A percentile compares a stretch with the other conserved stretches of the same genome.
These are phyloP conservation scores for Diprion similis DNA, from an alignment of 1,140 invertebrate species.

Conservation along the genomic window DNA sequence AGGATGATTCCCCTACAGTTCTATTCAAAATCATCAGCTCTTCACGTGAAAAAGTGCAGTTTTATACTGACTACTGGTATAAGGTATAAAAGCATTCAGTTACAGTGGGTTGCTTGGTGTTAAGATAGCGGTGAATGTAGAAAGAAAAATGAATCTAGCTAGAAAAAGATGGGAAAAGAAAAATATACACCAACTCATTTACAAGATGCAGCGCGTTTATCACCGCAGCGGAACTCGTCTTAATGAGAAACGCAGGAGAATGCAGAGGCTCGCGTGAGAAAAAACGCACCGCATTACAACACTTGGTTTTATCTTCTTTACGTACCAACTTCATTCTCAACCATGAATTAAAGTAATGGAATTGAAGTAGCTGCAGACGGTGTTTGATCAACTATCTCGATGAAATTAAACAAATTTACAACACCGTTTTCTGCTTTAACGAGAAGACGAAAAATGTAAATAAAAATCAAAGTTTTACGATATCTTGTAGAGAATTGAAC, in stretches of 20 bases:
- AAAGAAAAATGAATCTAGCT: no score
- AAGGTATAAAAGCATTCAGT: no score
- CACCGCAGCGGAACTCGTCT: not conserved
- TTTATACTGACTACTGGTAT: no score
- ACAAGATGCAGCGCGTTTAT: not conserved
- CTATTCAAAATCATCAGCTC: no score
- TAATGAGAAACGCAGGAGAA: constrained; percentile 1
- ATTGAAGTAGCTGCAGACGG: not conserved
- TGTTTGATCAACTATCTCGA: not conserved
- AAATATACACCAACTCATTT: not conserved
- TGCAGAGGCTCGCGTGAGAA: not conserved
- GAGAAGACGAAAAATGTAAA: no score
- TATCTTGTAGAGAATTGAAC: no score
- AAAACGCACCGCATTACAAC: not conserved
- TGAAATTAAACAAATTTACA: not conserved
- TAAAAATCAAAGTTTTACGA: no score
- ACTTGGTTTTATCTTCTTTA: not conserved
- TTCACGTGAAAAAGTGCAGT: no score
- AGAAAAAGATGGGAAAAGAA: not conserved
- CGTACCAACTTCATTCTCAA: not conserved
- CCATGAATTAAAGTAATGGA: not conserved
- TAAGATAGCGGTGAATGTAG: no score
- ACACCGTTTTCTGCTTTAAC: not conserved
- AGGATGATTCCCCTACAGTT: no score
- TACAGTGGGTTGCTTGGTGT: no score